A percentile compares a stretch with the other conserved stretches of the same genome.
phyloP scores from a whole-genome alignment of 2,888 invertebrate genomes.

The Tromatobia lineatoria region DNA sequence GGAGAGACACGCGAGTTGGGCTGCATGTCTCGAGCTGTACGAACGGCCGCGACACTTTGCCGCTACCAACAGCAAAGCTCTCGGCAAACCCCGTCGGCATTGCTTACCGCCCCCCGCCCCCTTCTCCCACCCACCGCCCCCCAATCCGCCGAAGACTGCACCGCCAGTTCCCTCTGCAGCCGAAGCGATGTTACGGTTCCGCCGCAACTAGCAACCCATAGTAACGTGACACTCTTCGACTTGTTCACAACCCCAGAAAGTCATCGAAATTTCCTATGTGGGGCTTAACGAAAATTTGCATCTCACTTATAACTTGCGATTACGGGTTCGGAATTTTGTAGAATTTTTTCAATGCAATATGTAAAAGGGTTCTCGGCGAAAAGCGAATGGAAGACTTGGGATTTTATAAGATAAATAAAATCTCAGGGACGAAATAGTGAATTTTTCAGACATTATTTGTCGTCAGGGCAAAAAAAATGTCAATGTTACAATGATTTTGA shows the following conservation, averaged over 20 bases:
- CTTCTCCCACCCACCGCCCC: not conserved
- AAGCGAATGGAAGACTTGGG: no score
- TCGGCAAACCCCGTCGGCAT: no score
- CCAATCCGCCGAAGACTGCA: conserved; percentile 30
- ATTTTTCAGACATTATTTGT: no score
- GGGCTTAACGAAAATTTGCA: conserved; percentile 71
- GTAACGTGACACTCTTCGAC: not conserved
- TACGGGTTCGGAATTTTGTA: conserved; percentile 8
- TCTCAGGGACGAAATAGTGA: no score
- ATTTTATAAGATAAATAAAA: no score
- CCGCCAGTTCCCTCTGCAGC: conserved; percentile 45
- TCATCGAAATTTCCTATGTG: conserved; percentile 56
- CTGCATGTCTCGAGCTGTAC: conserved; percentile 81
- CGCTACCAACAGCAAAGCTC: conserved; percentile 46
- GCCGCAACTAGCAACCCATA: conserved; percentile 32
- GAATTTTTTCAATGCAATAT: no score
- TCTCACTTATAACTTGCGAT: conserved; percentile 75
- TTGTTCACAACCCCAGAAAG: conserved; percentile 46
- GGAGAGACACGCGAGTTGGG: conserved; percentile 83
- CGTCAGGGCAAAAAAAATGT: no score
- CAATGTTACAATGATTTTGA: no score
- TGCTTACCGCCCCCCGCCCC: no score
- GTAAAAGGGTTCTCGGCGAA: no score
- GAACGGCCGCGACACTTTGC: conserved; percentile 81
- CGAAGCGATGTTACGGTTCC: conserved; percentile 37